Evolutionary conservation across 2,888 invertebrate species (phyloP).

Genomic region (Melinopterus prodromus): DNA sequence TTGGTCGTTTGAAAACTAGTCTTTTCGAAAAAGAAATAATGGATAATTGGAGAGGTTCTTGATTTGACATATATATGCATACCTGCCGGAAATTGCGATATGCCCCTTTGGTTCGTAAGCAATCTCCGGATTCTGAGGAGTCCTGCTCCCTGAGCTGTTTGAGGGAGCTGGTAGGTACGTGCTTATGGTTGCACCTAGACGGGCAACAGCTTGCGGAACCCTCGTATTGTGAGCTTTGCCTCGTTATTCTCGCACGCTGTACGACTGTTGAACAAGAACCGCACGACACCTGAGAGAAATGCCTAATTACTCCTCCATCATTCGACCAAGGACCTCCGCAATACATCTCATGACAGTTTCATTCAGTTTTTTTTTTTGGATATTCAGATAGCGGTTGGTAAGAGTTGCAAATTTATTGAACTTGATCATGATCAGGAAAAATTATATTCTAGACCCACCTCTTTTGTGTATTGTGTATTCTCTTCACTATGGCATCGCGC

Average conservation of each 20-base stretch:
- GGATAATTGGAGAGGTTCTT: neutral
- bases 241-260: slow-evolving; percentile 75
- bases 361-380: neutral
- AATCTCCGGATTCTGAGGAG: slow-evolving; percentile 93
- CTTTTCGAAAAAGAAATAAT: neutral
- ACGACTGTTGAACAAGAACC: slow-evolving; percentile 64
- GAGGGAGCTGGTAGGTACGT: slow-evolving; percentile 84
- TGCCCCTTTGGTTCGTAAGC: slow-evolving; percentile 93
- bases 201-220: slow-evolving; percentile 66
- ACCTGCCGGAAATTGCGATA: slow-evolving; percentile 97
- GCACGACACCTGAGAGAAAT: slow-evolving; percentile 58
- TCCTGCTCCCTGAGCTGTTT: slow-evolving; percentile 76
- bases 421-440: neutral
- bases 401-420: neutral
- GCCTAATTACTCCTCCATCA: slow-evolving; percentile 29
- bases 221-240: slow-evolving; percentile 89
- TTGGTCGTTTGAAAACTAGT: neutral
- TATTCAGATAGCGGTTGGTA: neutral
- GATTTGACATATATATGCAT: slow-evolving; percentile 49
- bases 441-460: neutral
- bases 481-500: neutral
- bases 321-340: slow-evolving; percentile 10
- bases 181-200: slow-evolving; percentile 71
- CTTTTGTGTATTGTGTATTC: neutral
- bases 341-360: neutral